These are phyloP conservation scores for Lasioglossum albipes DNA, from an alignment of 1,140 invertebrate genomes.

Conservation along the genomic window DNA sequence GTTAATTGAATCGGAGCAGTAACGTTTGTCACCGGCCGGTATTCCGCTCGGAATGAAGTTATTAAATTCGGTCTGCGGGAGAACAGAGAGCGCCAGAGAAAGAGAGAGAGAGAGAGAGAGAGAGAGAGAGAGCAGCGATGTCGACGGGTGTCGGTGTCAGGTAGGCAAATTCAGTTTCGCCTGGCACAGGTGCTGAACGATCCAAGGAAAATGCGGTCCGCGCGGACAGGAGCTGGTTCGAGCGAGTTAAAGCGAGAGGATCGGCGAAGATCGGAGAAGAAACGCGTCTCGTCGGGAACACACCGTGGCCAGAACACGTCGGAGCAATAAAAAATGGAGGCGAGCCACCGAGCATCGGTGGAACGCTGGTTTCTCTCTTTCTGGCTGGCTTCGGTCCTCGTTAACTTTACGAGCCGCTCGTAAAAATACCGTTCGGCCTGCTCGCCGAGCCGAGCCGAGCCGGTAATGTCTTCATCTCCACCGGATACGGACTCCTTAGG, in stretches of 20 bases:
- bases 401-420: slow-evolving; percentile 80
- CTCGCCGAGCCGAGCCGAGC: slow-evolving; percentile 59
- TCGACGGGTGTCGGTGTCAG: neutral
- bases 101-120: no score
- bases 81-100: no score
- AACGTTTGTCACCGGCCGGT: no score
- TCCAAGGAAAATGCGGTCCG: slow-evolving; percentile 29
- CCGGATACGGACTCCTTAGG: slow-evolving; percentile 69
- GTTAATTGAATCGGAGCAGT: no score
- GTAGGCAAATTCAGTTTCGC: slow-evolving; percentile 3
- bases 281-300: neutral
- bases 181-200: slow-evolving; percentile 29
- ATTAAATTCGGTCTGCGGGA: neutral
- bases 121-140: neutral
- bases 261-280: neutral
- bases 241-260: slow-evolving; percentile 19
- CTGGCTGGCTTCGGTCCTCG: slow-evolving; percentile 72
- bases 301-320: neutral
- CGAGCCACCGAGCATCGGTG: slow-evolving; percentile 60
- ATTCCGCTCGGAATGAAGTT: no score
- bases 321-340: slow-evolving; percentile 58
- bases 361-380: slow-evolving; percentile 61
- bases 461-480: slow-evolving; percentile 79
- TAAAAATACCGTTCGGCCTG: slow-evolving; percentile 79
- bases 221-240: slow-evolving; percentile 9